Evolutionary conservation across 1,140 invertebrate species (phyloP), one percentile per base, ranked within the genome.

Genomic region (Cylas formicarius): DNA sequence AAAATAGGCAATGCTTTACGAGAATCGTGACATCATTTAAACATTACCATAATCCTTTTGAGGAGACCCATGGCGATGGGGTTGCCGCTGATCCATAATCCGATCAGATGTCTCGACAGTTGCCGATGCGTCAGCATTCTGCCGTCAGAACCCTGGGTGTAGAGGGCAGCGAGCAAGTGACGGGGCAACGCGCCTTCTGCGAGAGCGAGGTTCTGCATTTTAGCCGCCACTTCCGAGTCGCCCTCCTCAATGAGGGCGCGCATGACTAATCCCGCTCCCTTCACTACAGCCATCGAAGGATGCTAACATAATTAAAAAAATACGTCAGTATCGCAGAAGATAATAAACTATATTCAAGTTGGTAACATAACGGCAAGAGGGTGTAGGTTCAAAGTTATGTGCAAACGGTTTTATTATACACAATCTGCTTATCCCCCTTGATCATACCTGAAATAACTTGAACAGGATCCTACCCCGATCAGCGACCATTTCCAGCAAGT

Each of bases 171-270:
- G 34, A 94, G 72, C 38, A 99, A 71, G 72, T 99, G 97, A 6
- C 89, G 76, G 7, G 93, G 90, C 44, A 99, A 69, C 0, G 96
- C 94, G n/a, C 94, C 95, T 72, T 99, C 96, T 6, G 91, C 90
- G 31, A 99, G 68, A 5, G 96, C 90, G 40, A 99, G 70, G 34
- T 90, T 82, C 72, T 99, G 96, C 92, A 99, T 98, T 57, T 84
- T 81, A 18, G 83, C 78, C 9, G 93, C 90, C 28, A 96, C 83
- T 57, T 89, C 86, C 23, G 80, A 75, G 37, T 89, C 83, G 8
- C 94, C 94, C 71, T 99, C 96, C 72, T 97, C 96, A 52, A 99
- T 97, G 11, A 99, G 82, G 13, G 97, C 94, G 55, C 95, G 80
- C 82, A 98, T 90, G 17, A 99, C 86, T 35, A 99, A 69, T 2